A percentile compares a stretch with the other conserved stretches of the same genome.
Conservation (phyloP, 2,113 vertebrate species). For the Pterocles orientalis region DNA sequence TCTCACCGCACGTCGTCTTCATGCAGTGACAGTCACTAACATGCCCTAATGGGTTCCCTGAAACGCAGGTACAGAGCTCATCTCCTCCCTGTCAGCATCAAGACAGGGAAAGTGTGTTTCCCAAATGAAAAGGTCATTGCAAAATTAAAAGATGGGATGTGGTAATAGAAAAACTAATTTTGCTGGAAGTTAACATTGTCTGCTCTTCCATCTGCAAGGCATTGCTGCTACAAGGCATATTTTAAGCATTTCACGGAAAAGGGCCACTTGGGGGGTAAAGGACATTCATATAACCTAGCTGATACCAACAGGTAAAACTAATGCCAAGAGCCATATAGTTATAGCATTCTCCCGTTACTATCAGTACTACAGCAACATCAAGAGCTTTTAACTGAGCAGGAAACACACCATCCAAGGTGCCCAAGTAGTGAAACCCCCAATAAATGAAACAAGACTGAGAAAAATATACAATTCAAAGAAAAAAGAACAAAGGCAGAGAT, state of each 20-base stretch:
- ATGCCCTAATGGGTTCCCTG: fast-evolving
- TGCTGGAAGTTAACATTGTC: neutral
- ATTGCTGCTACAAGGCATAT: fast-evolving
- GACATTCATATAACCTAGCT: neutral
- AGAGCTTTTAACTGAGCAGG: fast-evolving
- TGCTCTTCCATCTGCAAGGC: neutral
- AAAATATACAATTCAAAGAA: neutral
- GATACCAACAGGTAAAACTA: neutral
- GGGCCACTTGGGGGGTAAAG: neutral
- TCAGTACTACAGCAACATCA: neutral
- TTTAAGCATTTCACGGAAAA: neutral
- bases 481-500: neutral
- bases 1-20: neutral
- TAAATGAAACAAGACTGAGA: neutral
- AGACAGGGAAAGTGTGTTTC: neutral
- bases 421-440: neutral
- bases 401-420: neutral
- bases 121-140: neutral
- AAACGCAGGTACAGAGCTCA: neutral
- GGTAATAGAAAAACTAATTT: neutral
- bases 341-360: neutral
- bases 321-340: neutral
- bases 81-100: neutral
- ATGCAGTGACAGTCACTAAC: neutral
- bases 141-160: neutral